Percentiles rank a stretch among this genome's conserved stretches.
Conservation (phyloP, 2,113 vertebrate species). For the Salminus brasiliensis region DNA sequence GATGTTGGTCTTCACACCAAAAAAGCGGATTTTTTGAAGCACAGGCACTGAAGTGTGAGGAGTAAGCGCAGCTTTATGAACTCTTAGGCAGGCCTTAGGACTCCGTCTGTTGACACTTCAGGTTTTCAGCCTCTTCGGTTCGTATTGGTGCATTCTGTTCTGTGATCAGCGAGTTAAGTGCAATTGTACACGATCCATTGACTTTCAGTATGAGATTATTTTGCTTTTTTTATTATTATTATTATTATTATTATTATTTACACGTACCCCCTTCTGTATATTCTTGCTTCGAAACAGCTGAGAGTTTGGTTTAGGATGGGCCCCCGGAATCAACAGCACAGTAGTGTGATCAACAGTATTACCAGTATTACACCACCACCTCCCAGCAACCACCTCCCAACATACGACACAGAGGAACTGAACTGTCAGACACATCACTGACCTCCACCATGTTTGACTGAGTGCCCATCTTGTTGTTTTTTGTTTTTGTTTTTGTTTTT, state of each 20-base stretch:
- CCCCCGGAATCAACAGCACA: background rate
- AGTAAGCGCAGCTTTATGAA: slow-evolving; percentile 20
- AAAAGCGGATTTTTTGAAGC: slow-evolving; percentile 29
- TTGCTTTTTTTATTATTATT: slow-evolving; percentile 50
- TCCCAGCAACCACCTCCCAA: background rate
- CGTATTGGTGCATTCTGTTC: slow-evolving; percentile 72
- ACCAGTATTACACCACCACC: too few species aligned
- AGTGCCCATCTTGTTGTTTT: background rate
- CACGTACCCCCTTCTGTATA: slow-evolving; percentile 56
- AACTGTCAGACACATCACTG: background rate
- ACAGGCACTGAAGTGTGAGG: background rate
- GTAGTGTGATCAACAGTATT: slow-evolving; percentile 4
- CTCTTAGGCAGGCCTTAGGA: background rate
- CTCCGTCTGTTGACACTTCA: background rate
- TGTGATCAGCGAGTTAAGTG: slow-evolving; percentile 82
- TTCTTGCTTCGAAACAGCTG: slow-evolving; percentile 55
- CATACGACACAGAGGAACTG: background rate
- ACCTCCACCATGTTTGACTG: slow-evolving; percentile 16
- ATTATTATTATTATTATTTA: background rate
- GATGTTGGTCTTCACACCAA: slow-evolving; percentile 32
- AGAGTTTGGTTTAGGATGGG: background rate
- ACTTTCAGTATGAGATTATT: slow-evolving; percentile 57
- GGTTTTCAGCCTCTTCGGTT: background rate
- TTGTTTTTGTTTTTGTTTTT: background rate
- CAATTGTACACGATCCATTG: slow-evolving; percentile 74